Evolutionary conservation across 2,888 invertebrate species (phyloP).

Genomic region (Biston betularia): DNA sequence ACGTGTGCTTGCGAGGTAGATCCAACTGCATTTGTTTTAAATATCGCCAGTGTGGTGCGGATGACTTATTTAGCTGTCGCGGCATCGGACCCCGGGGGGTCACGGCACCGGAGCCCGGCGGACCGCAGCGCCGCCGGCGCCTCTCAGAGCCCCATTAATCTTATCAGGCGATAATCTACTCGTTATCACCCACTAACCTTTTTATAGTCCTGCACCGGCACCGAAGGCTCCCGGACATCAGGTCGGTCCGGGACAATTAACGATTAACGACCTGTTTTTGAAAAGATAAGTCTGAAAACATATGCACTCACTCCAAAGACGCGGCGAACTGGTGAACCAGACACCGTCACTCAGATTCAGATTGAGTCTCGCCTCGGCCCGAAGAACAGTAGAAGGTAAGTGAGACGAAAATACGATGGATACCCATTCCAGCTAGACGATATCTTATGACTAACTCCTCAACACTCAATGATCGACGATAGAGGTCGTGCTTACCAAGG

Average conservation of each 20-base stretch:
- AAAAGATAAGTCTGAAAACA: background rate
- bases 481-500: too few relatives aligned
- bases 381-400: too few relatives aligned
- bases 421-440: background rate
- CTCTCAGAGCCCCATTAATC: slow-evolving; percentile 4
- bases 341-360: too few relatives aligned
- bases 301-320: too few relatives aligned
- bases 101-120: slow-evolving; percentile 4
- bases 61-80: slow-evolving; percentile 16
- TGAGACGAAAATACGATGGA: background rate
- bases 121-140: slow-evolving; percentile 23
- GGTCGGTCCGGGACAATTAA: background rate
- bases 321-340: too few relatives aligned
- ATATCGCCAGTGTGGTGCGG: background rate
- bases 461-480: too few relatives aligned
- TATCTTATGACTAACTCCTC: too few relatives aligned
- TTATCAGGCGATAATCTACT: slow-evolving; percentile 30
- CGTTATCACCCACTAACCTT: slow-evolving; percentile 25
- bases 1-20: background rate
- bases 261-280: background rate
- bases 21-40: background rate
- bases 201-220: slow-evolving; percentile 13
- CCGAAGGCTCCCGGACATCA: background rate
- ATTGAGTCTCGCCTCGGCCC: too few relatives aligned
- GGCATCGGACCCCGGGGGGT: too few relatives aligned